A percentile compares a stretch with the other conserved stretches of the same genome.
Conservation (phyloP, 2,888 invertebrate species). For the Eupithecia subumbrata region DNA sequence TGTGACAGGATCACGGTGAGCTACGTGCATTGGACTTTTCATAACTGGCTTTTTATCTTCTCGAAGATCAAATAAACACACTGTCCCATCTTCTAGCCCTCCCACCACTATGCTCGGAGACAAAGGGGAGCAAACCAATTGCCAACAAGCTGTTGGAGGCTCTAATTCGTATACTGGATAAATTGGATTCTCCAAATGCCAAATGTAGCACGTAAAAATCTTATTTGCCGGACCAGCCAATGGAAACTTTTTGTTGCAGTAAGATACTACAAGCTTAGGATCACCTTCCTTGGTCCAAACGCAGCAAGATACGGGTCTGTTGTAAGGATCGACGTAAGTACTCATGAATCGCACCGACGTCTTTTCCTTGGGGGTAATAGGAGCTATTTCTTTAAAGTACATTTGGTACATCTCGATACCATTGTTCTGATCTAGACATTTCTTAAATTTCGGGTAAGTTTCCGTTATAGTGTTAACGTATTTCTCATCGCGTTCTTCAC, state of each 20-base stretch:
- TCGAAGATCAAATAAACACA: constrained; percentile 88
- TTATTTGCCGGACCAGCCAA: constrained; percentile 44
- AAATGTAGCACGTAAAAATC: constrained; percentile 84
- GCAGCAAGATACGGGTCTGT: constrained; percentile 79
- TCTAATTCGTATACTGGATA: constrained; percentile 47
- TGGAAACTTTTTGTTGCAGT: constrained; percentile 72
- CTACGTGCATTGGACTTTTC: constrained; percentile 77
- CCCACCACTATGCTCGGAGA: constrained; percentile 55
- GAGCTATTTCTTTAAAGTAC: constrained; percentile 85
- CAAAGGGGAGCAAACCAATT: constrained; percentile 56
- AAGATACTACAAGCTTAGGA: constrained; percentile 85
- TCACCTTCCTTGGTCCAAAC: constrained; percentile 87
- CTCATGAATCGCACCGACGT: constrained; percentile 83
- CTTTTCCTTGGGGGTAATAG: constrained; percentile 74
- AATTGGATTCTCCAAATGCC: constrained; percentile 82
- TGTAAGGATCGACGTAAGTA: constrained; percentile 84
- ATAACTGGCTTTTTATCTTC: constrained; percentile 88
- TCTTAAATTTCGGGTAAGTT: constrained; percentile 81
- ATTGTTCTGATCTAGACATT: constrained; percentile 88
- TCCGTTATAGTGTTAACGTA: constrained; percentile 86
- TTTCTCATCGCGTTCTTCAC: constrained; percentile 89
- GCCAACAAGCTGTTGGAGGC: constrained; percentile 62
- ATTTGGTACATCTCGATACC: constrained; percentile 90
- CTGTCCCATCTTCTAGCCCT: constrained; percentile 64
- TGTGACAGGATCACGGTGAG: constrained; percentile 80